Evolutionary conservation across 2,888 invertebrate genomes (phyloP).

Genomic region (Drosophila borealis): DNA sequence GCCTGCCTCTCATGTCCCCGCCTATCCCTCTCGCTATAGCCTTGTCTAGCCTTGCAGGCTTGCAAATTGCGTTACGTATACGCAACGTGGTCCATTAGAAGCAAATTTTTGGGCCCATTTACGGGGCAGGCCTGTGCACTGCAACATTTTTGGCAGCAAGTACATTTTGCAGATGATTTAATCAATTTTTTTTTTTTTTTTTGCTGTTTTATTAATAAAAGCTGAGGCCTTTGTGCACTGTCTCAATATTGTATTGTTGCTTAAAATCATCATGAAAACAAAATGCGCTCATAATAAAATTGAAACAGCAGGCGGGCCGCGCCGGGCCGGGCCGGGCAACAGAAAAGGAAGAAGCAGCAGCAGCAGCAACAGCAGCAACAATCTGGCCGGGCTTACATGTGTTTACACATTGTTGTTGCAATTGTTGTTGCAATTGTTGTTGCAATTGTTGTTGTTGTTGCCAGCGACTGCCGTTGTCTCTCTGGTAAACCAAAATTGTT

Average conservation of each 20-base stretch:
- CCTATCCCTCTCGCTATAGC: background rate
- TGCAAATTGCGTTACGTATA: slow-evolving; percentile 29
- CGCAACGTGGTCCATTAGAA: slow-evolving; percentile 36
- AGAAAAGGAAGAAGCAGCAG: slow-evolving; percentile 12
- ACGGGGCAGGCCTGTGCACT: background rate
- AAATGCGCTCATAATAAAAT: slow-evolving; percentile 72
- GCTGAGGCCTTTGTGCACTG: slow-evolving; percentile 8
- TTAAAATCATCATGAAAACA: slow-evolving; percentile 53
- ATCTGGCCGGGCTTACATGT: slow-evolving; percentile 49
- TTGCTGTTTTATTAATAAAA: slow-evolving; percentile 44
- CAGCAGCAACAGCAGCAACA: slow-evolving; percentile 31
- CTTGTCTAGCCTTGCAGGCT: no score
- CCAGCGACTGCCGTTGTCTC: slow-evolving; percentile 65
- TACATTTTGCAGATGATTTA: slow-evolving; percentile 62
- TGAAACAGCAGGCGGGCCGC: slow-evolving; percentile 59
- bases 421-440: slow-evolving; percentile 24
- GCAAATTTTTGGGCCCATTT: slow-evolving; percentile 19
- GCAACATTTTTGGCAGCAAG: slow-evolving; percentile 19
- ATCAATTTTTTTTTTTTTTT: slow-evolving; percentile 40
- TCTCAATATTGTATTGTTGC: slow-evolving; percentile 26
- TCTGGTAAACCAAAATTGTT: slow-evolving; percentile 79
- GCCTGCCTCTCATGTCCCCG: background rate
- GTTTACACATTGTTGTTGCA: slow-evolving; percentile 34
- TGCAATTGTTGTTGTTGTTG: slow-evolving; percentile 39
- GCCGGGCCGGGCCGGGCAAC: slow-evolving; percentile 7